Evolutionary conservation across 2,113 vertebrate species (phyloP), one percentile per base, ranked within the genome.

Genomic region (Cephalopholis sonnerati): DNA sequence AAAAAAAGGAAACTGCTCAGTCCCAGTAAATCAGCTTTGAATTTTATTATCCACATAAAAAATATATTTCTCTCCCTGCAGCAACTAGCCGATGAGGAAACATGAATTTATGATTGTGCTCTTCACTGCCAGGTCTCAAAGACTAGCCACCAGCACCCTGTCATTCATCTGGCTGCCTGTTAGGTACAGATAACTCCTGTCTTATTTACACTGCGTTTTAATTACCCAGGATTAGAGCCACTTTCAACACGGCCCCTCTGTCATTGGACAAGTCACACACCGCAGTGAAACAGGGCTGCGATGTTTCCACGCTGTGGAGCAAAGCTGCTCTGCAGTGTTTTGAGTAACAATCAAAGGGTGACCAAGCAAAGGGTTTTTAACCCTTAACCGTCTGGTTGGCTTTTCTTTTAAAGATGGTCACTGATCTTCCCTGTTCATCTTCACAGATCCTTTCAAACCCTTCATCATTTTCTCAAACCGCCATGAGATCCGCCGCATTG

Each of bases 381-480:
- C 72, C 44, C 66, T 76, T 66, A 24, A 25, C 18, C 8, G 22
- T 54, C 54, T 27, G 27, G 24, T 53, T 12, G 15, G 18, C 36
- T 74, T 9, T 10, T 41, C n/a, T 27, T 57, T 24, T 79, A 36
- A 66, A 62, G 27, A 50, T 18, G 15, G 0, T 36, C 32, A 10
- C 12, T 67, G 11, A 41, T 63, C 3, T 77, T 2, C 46, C 18
- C 4, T 27, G 69, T 44, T 55, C 29, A 22, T 66, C 5, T 83
- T n/a, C 50, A 79, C 89, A 99, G 98, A 99, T 92, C 97, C 96
- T 4, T 99, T 99, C 93, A 98, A 98, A 79, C 98, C 98, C 0
- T 99, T 99, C 89, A 99, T 99, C 89, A 99, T 99, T 84, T 99
- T 99, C 95, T 99, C 98, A 55, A 99, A 99, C 89, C 98, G 98